Conservation (phyloP, 2,797 vertebrate species). For the Iguana delicatissima region DNA sequence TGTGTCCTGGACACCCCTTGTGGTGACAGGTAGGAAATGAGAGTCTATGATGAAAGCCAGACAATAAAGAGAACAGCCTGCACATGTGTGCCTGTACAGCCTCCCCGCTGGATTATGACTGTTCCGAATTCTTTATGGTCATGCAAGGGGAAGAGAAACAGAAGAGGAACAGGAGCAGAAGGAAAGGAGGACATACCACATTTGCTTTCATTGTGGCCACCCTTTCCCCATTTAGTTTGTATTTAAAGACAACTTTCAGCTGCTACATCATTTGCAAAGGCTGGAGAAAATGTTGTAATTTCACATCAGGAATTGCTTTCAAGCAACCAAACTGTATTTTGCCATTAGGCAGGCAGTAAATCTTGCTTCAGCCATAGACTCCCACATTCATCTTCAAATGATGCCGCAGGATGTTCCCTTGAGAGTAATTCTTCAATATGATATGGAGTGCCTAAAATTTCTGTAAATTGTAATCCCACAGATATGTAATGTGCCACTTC, state of each 20-base stretch:
- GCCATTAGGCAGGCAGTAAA: fast-evolving
- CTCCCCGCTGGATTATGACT: constrained; percentile 15
- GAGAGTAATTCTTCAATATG: background rate
- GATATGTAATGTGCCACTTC: constrained; percentile 4
- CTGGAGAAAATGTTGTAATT: background rate
- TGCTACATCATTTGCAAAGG: constrained; percentile 25
- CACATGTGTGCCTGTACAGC: constrained; percentile 37
- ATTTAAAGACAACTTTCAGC: constrained; percentile 27
- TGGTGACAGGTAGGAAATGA: constrained; percentile 70
- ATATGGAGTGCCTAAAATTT: background rate
- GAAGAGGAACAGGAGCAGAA: background rate
- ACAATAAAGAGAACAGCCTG: constrained; percentile 55
- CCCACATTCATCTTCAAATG: background rate
- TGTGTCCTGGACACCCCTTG: constrained; percentile 68
- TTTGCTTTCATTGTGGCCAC: background rate
- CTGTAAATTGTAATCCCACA: constrained; percentile 1
- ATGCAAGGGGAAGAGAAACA: background rate
- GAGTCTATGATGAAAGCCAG: constrained; percentile 57
- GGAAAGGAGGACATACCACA: background rate
- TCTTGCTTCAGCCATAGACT: fast-evolving
- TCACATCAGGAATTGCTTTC: background rate
- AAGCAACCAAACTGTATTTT: constrained; percentile 38
- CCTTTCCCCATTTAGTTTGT: background rate
- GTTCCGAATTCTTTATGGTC: background rate
- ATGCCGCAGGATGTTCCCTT: background rate